Evolutionary conservation across 2,113 vertebrate genomes (phyloP), one percentile per base, ranked within the genome.

Genomic region (Acrocephalus kingi): DNA sequence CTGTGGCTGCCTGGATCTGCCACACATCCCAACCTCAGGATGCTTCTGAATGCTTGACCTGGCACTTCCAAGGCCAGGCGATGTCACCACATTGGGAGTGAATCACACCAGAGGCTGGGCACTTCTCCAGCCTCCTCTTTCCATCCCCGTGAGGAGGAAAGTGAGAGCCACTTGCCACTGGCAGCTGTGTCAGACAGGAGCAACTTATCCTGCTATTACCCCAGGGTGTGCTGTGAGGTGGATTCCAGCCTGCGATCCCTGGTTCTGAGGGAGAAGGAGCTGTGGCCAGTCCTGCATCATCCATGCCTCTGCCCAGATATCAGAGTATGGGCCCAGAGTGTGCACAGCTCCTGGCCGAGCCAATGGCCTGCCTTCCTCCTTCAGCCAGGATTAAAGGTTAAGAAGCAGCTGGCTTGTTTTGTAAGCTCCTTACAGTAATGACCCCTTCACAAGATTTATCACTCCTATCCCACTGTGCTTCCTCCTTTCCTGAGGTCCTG

Each of bases 401-500:
- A 84, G 63, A 51, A 62, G 16, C 94, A 92, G 92, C 71, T 58
- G 68, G 83, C 8, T 4, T 51, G 55, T 94, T 85, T 89, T 80
- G 92, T 89, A 96, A 95, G 86, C 79, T 55, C 35, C 1, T 81
- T 92, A 58, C 79, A 55, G 83, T 62, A 92, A 95, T 73, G 85
- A 30, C 28, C 25, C n/a, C 21, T 20, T 52, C 25, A 30, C 79
- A 64, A 61, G 55, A 74, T 80, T 49, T 39, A 66, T 61, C 41
- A 9, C 15, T 75, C 9, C 28, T 22, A 4, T 56, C 1, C 0
- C 41, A 9, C 71, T 31, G 30, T 16, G 41, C 63, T 80, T 79
- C 85, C 59, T 88, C 37, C 63, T 88, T 54, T 49, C 63, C 51
- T 37, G 45, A 73, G 39, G 37, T 88, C 80, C 82, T 87, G 66